These are phyloP conservation scores for Asobara japonica DNA, from an alignment of 1,140 invertebrate species.

Conservation along the genomic window DNA sequence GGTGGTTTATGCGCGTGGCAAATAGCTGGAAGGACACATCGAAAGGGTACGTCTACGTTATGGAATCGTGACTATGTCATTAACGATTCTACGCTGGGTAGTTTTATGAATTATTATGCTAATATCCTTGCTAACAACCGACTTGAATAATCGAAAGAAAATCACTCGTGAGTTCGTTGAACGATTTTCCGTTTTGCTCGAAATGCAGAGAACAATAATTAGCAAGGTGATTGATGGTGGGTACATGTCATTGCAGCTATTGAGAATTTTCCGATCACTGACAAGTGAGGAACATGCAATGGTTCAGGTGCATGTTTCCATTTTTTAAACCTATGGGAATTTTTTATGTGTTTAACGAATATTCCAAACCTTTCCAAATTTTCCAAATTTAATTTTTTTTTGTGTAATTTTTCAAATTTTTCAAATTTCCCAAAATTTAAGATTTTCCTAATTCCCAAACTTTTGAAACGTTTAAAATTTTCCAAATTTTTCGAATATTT, in stretches of 20 bases:
- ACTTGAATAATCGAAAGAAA: not conserved
- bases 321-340: no score
- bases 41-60: not conserved
- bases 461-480: no score
- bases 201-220: constrained; percentile 5
- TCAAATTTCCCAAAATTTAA: no score
- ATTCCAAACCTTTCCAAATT: no score
- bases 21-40: not conserved
- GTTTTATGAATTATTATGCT: constrained; percentile 9
- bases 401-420: no score
- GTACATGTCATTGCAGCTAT: not conserved
- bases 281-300: no score
- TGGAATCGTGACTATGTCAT: not conserved
- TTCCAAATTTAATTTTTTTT: no score
- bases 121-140: not conserved
- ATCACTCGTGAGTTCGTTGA: not conserved
- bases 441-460: no score
- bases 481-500: no score
- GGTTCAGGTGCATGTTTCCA: no score
- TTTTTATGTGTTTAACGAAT: no score
- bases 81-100: not conserved
- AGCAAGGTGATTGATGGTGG: not conserved
- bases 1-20: not conserved
- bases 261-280: no score
- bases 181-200: not conserved